Base-by-base conservation (phyloP, 2,797 vertebrate genomes). In the Enteromius anoplus region DNA sequence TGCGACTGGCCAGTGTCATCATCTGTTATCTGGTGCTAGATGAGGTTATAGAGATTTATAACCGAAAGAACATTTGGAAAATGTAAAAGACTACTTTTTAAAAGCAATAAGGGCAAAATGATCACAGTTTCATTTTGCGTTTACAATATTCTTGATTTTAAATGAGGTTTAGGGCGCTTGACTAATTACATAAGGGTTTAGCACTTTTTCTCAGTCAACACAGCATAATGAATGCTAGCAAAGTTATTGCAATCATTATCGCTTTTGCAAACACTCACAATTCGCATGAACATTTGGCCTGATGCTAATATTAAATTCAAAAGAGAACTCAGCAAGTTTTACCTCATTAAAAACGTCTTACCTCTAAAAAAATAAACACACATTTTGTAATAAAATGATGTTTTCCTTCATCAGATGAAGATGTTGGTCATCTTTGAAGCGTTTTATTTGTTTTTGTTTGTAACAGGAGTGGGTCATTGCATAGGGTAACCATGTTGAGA, bases 1-100 rank as follows among this genome's bases (percentile, higher is more conserved):
- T 91, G 92, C 89, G 88, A 89, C 88, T 87, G 89, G 88, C 77
- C 88, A 89, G n/a, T 85, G 83, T 87, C 89, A 78, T 83, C 88
- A 86, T 37, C 87, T 89, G 89, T 26, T 53, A 49, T 47, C 55
- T 62, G 69, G 65, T 2, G 40, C 37, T 58, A n/a, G 32, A 69
- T 21, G 29, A 58, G 49, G 58, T 55, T 23, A 76, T 14, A 11
- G 23, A 58, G 15, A 58, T 58, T 15, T 42, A 29, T 10, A 45
- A 76, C 23, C 42, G 19, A 37, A 82, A 69, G 11, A 15, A 1
- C 19, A 15, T 6, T 58, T 34, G 64, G 12, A 26, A 37, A 51
- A 34, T 45, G n/a, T 8, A 17, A 29, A 47, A 14, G 0, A 77
- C 1, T 3, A 40, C 34, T 23, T 23, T 7, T 15, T 40, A 19